Conservation (phyloP, 1,140 invertebrate species). For the Hylaeus volcanicus region DNA sequence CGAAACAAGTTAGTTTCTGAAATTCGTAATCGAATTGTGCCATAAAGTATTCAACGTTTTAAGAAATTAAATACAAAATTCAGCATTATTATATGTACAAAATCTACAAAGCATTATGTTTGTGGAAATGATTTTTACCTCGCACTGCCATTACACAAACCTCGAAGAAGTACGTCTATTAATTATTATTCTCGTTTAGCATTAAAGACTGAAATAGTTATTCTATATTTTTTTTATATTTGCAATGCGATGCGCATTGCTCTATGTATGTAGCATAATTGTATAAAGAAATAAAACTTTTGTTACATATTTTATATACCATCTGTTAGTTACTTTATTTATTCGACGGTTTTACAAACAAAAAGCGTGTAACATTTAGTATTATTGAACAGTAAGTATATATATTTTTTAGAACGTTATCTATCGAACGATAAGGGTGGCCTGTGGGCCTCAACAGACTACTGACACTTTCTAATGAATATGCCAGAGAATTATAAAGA, state of each 20-base stretch:
- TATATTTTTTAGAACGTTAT: too few relatives aligned
- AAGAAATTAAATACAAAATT: slow-evolving; percentile 20
- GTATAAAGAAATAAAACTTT: slow-evolving; percentile 64
- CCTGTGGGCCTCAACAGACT: too few relatives aligned
- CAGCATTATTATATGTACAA: slow-evolving; percentile 30
- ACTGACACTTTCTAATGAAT: too few relatives aligned
- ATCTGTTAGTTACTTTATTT: slow-evolving; percentile 28
- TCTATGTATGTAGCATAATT: slow-evolving; percentile 57
- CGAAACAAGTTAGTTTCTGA: slow-evolving; percentile 20
- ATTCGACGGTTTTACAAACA: neutral
- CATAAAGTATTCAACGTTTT: slow-evolving; percentile 26
- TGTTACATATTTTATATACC: slow-evolving; percentile 54
- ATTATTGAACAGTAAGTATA: neutral
- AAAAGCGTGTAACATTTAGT: neutral
- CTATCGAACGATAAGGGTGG: too few relatives aligned
- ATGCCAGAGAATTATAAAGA: too few relatives aligned
- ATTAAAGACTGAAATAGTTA: slow-evolving; percentile 75
- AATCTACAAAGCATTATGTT: slow-evolving; percentile 15
- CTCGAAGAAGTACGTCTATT: slow-evolving; percentile 60
- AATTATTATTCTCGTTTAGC: slow-evolving; percentile 69
- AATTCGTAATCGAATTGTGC: slow-evolving; percentile 31
- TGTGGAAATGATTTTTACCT: slow-evolving; percentile 54
- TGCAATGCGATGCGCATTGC: slow-evolving; percentile 55
- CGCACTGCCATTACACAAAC: slow-evolving; percentile 62
- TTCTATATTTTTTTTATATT: slow-evolving; percentile 76